Evolutionary conservation across 2,888 invertebrate species (phyloP).

Genomic region (Sycophila texana): DNA sequence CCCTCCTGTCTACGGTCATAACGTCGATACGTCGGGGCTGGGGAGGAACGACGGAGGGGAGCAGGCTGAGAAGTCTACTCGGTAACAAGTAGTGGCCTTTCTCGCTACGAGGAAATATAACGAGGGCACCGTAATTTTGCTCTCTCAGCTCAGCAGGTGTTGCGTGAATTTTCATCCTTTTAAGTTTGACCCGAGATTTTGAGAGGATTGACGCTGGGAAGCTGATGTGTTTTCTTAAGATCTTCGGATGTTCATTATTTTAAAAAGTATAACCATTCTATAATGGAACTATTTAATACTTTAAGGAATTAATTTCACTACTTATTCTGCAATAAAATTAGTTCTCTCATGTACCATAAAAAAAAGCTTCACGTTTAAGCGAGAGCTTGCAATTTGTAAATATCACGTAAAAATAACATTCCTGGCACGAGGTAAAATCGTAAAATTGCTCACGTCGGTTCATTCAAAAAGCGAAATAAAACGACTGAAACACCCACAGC

Average conservation of each 20-base stretch:
- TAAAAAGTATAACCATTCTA: too few species aligned
- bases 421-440: too few species aligned
- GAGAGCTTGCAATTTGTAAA: too few species aligned
- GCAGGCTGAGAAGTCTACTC: slow-evolving; percentile 23
- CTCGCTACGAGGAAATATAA: slow-evolving; percentile 59
- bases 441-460: too few species aligned
- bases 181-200: slow-evolving; percentile 3
- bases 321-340: too few species aligned
- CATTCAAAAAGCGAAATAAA: too few species aligned
- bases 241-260: too few species aligned
- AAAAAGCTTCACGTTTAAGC: too few species aligned
- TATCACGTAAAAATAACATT: too few species aligned
- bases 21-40: slow-evolving; percentile 46
- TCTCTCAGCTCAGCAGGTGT: slow-evolving; percentile 1
- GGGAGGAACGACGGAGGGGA: not conserved
- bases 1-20: slow-evolving; percentile 6
- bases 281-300: not conserved
- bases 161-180: slow-evolving; percentile 20
- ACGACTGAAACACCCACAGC: too few species aligned
- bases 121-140: slow-evolving; percentile 58
- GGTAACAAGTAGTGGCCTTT: slow-evolving; percentile 42
- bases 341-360: too few species aligned
- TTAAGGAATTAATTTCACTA: not conserved
- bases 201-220: not conserved
- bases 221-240: too few species aligned